These are phyloP conservation scores for Empis livida DNA, from an alignment of 2,888 invertebrate species.

Conservation along the genomic window DNA sequence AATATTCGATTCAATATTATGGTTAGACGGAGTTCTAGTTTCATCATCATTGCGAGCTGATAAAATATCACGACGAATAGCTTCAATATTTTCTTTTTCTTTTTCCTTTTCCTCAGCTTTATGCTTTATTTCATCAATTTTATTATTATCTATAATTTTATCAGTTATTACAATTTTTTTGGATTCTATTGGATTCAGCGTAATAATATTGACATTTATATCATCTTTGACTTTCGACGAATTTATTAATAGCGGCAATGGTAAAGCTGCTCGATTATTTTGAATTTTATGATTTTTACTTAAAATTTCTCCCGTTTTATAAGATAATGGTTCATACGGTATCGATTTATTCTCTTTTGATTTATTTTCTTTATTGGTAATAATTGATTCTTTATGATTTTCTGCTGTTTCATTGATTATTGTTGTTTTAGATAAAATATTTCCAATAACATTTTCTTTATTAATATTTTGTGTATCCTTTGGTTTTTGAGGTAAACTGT, in stretches of 20 bases:
- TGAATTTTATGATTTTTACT: slow-evolving; percentile 8
- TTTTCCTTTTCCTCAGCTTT: slow-evolving; percentile 5
- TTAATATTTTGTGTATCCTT: background rate
- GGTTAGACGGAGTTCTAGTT: slow-evolving; percentile 11
- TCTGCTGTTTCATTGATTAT: slow-evolving; percentile 2
- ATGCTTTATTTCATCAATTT: too few relatives aligned
- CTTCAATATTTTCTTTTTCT: slow-evolving; percentile 22
- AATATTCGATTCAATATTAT: slow-evolving; percentile 4
- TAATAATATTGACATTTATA: too few relatives aligned
- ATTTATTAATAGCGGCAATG: slow-evolving; percentile 26
- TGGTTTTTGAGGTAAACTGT: background rate
- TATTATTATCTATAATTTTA: too few relatives aligned
- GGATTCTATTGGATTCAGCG: background rate
- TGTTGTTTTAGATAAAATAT: slow-evolving; percentile 5
- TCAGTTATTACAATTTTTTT: too few relatives aligned
- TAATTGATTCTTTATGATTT: slow-evolving; percentile 2
- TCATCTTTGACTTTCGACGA: slow-evolving; percentile 16
- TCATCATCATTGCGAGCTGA: slow-evolving; percentile 9
- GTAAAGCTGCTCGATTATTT: slow-evolving; percentile 23
- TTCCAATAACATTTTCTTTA: background rate
- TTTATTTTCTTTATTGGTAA: slow-evolving; percentile 2
- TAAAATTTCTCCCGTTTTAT: slow-evolving; percentile 25
- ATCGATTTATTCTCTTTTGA: too few relatives aligned
- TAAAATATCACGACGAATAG: slow-evolving; percentile 28
- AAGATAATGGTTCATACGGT: slow-evolving; percentile 28